These are phyloP conservation scores for Nerophis ophidion DNA, from an alignment of 2,113 vertebrate species.

Conservation along the genomic window DNA sequence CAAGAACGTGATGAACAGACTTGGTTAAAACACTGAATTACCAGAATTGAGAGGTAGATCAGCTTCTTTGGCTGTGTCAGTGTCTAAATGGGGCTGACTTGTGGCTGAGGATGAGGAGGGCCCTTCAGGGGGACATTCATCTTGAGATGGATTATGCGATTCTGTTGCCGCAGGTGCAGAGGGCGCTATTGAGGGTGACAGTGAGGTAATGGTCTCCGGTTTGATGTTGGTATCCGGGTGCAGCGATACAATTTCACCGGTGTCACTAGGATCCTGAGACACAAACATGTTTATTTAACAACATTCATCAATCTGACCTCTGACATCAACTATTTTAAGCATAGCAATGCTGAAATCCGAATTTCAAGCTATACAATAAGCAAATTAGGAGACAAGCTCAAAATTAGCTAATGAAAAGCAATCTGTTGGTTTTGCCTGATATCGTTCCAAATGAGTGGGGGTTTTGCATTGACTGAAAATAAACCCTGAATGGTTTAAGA, in stretches of 20 bases:
- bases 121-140: slow-evolving; percentile 18
- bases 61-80: slow-evolving; percentile 33
- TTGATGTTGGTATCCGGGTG: slow-evolving; percentile 26
- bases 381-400: background rate
- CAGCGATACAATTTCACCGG: slow-evolving; percentile 17
- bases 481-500: no score
- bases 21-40: slow-evolving; percentile 12
- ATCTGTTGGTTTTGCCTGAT: no score
- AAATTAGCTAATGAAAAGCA: background rate
- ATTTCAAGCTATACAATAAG: background rate
- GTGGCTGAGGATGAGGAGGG: slow-evolving; percentile 10
- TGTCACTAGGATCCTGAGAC: slow-evolving; percentile 21
- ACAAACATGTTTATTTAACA: background rate
- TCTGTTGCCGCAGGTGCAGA: slow-evolving; percentile 10
- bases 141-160: slow-evolving; percentile 29
- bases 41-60: slow-evolving; percentile 53
- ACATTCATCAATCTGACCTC: no score
- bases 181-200: slow-evolving; percentile 15
- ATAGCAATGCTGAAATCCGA: background rate
- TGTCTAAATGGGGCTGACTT: slow-evolving; percentile 8
- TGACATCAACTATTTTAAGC: no score
- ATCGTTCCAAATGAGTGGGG: no score
- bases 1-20: background rate
- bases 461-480: no score
- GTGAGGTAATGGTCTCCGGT: slow-evolving; percentile 26